These are phyloP conservation scores for Lates calcarifer DNA, from an alignment of 2,113 vertebrate species.

Conservation along the genomic window DNA sequence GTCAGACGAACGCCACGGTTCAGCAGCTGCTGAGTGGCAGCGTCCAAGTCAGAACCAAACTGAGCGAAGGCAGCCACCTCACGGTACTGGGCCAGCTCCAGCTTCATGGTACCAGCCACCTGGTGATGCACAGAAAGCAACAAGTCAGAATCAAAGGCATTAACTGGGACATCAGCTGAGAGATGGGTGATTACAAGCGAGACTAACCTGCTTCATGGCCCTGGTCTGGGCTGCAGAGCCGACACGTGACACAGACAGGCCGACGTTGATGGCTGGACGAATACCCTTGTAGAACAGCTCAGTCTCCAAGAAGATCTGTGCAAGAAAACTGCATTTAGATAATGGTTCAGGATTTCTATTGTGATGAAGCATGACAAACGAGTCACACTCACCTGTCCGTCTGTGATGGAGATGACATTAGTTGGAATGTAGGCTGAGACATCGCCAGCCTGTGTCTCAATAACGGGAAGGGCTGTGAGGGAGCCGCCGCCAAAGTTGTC, in stretches of 20 bases:
- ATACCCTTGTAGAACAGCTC: slow-evolving; percentile 99
- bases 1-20: slow-evolving; percentile 96
- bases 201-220: slow-evolving; percentile 95
- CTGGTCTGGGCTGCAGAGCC: slow-evolving; percentile 98
- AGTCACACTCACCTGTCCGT: slow-evolving; percentile 89
- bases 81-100: slow-evolving; percentile 96
- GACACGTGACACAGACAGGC: slow-evolving; percentile 97
- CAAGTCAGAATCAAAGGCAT: not conserved
- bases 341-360: not conserved
- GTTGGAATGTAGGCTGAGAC: slow-evolving; percentile 99
- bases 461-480: slow-evolving; percentile 95
- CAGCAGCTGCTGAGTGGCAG: slow-evolving; percentile 95
- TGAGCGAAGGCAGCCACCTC: slow-evolving; percentile 98
- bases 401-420: slow-evolving; percentile 98
- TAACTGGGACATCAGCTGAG: not conserved
- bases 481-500: slow-evolving; percentile 96
- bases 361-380: not conserved
- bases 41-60: slow-evolving; percentile 96
- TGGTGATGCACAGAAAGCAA: slow-evolving; percentile 50
- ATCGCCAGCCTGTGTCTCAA: slow-evolving; percentile 97
- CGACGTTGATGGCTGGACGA: slow-evolving; percentile 97
- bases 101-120: slow-evolving; percentile 99
- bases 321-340: not conserved
- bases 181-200: not conserved
- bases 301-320: slow-evolving; percentile 97